These are phyloP conservation scores for Choloepus hoffmanni DNA, from an alignment of 2,113 vertebrate species.

Conservation along the genomic window DNA sequence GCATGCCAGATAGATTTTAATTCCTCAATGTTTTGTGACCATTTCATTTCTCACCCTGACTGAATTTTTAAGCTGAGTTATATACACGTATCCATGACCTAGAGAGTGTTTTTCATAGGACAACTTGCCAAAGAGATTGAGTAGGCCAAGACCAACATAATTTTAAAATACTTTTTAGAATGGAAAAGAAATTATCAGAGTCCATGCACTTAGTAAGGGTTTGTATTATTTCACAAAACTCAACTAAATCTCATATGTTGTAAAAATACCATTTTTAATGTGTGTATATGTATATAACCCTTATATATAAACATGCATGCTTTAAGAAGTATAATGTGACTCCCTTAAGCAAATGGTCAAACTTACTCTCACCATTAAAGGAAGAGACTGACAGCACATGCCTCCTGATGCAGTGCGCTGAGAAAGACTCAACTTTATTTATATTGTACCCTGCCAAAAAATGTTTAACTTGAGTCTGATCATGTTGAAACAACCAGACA, in stretches of 20 bases:
- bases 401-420: neutral
- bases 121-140: neutral
- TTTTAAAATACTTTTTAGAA: neutral
- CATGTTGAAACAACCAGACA: neutral
- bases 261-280: neutral
- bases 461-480: neutral
- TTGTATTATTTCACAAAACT: slow-evolving; percentile 37
- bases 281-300: neutral
- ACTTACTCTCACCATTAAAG: neutral
- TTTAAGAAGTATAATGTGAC: neutral
- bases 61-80: slow-evolving; percentile 16
- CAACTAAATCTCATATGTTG: neutral
- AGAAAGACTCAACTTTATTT: neutral
- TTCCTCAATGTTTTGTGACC: slow-evolving; percentile 22
- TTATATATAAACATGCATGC: neutral
- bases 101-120: slow-evolving; percentile 30
- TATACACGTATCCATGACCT: neutral
- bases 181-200: neutral
- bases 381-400: neutral
- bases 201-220: neutral
- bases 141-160: neutral
- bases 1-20: neutral
- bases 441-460: neutral
- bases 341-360: neutral
- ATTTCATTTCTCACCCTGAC: slow-evolving; percentile 49